A percentile compares a stretch with the other conserved stretches of the same genome.
Evolutionary conservation across 2,797 vertebrate species (phyloP).

Genomic region (Enteromius trimaculatus): DNA sequence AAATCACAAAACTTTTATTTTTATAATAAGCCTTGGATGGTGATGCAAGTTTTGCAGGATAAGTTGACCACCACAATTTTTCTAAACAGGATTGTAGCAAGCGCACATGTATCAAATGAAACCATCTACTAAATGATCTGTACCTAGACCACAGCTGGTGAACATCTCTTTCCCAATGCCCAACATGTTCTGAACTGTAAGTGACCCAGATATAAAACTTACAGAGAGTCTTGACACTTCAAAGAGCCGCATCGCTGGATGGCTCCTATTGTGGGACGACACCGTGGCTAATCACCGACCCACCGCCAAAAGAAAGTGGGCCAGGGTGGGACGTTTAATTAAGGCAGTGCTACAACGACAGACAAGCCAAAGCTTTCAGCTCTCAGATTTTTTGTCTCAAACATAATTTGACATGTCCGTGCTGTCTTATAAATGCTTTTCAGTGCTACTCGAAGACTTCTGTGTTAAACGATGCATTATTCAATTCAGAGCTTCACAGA

Average conservation of each 20-base stretch:
- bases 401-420: neutral
- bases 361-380: neutral
- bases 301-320: slow-evolving; percentile 53
- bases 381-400: neutral
- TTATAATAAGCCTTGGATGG: neutral
- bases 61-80: neutral
- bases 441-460: neutral
- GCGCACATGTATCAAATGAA: neutral
- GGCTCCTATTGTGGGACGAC: slow-evolving; percentile 39
- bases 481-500: neutral
- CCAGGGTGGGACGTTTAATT: slow-evolving; percentile 53
- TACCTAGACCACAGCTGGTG: neutral
- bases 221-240: slow-evolving; percentile 23
- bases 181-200: slow-evolving; percentile 19
- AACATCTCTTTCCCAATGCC: slow-evolving; percentile 3
- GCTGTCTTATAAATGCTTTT: neutral
- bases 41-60: neutral
- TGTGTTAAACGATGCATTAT: neutral
- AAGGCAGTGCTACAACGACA: slow-evolving; percentile 32
- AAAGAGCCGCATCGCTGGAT: slow-evolving; percentile 29
- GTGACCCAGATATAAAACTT: slow-evolving; percentile 32
- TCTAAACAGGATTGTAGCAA: neutral
- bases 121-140: neutral
- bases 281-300: slow-evolving; percentile 39
- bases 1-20: too few relatives aligned